Conservation (phyloP, 2,797 vertebrate genomes). For the Phyllotis vaccarum region DNA sequence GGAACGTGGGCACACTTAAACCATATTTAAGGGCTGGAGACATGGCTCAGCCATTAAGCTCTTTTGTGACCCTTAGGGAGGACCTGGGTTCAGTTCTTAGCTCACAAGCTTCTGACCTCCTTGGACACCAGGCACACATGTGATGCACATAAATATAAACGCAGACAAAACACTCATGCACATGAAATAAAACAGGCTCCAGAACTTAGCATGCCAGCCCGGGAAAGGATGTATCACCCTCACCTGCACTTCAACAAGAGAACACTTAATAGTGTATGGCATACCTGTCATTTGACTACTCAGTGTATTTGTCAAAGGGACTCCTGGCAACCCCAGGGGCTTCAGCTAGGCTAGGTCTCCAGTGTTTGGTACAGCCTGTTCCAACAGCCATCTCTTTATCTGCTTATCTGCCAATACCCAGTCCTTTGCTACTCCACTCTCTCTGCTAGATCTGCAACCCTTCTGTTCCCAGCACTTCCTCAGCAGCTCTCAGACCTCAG, state of each 20-base stretch:
- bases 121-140: not conserved
- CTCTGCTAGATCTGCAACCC: not conserved
- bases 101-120: too few species aligned
- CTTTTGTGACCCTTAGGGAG: not conserved
- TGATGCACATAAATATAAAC: not conserved
- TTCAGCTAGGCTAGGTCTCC: not conserved
- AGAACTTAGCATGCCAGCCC: not conserved
- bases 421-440: not conserved
- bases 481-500: not conserved
- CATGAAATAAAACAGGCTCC: not conserved
- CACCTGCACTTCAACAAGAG: not conserved
- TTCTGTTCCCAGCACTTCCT: too few species aligned
- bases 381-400: not conserved
- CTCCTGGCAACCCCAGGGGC: not conserved
- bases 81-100: not conserved
- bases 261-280: not conserved
- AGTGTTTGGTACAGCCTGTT: not conserved
- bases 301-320: not conserved
- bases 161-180: not conserved
- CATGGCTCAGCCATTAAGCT: not conserved
- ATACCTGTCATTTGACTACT: not conserved
- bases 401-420: not conserved
- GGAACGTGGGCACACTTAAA: not conserved
- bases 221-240: not conserved
- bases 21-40: not conserved